These are phyloP conservation scores for Atherinosoma microstoma DNA, from an alignment of 2,797 vertebrate species.

Conservation along the genomic window DNA sequence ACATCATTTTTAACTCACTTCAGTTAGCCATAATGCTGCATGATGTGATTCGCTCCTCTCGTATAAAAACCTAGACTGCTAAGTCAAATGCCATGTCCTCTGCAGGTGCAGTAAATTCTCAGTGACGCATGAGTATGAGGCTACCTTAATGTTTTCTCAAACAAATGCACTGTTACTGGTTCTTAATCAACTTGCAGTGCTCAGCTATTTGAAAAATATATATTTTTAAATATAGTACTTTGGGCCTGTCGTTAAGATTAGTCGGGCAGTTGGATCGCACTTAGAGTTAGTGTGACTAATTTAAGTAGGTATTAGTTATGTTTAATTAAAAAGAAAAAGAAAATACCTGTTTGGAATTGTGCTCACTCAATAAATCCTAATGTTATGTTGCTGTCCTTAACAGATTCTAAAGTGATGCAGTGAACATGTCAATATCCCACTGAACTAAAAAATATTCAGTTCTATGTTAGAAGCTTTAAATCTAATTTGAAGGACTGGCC, in stretches of 20 bases:
- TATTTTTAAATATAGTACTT: too few species aligned
- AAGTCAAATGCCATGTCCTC: neutral
- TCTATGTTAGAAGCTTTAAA: conserved; percentile 24
- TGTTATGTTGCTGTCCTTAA: neutral
- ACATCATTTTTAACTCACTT: neutral
- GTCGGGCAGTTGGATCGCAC: too few species aligned
- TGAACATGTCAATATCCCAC: neutral
- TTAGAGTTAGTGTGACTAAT: too few species aligned
- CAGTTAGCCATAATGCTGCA: neutral
- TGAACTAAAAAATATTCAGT: neutral
- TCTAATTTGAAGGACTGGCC: conserved; percentile 45
- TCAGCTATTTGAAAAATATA: too few species aligned
- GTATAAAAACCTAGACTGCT: neutral
- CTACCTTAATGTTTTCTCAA: neutral
- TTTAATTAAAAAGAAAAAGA: too few species aligned
- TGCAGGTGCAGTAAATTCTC: neutral
- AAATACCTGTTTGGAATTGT: neutral
- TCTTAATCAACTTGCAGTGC: too few species aligned
- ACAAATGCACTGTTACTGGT: neutral
- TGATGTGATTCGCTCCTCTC: neutral
- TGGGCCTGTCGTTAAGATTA: too few species aligned
- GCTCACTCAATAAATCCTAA: neutral
- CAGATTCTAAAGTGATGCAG: neutral
- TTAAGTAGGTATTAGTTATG: neutral
- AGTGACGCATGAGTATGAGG: too few species aligned